Percentiles rank a stretch among this genome's conserved stretches.
Conservation (phyloP, 2,888 invertebrate genomes). For the Diadegma fenestrale region DNA sequence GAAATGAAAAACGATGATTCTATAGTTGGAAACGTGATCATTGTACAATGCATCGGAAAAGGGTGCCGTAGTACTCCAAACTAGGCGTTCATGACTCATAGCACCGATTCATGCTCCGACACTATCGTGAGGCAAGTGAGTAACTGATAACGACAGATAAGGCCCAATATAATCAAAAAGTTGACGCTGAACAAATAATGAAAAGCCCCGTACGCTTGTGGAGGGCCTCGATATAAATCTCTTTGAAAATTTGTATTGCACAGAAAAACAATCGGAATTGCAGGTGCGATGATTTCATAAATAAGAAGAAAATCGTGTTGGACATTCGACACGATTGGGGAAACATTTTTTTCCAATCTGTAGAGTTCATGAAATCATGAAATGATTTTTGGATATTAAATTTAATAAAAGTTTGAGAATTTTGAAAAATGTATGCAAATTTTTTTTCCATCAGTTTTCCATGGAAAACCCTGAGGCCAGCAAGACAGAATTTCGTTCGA, state of each 20-base stretch:
- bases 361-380: neutral
- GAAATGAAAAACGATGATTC: slow-evolving; percentile 13
- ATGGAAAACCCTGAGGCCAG: neutral
- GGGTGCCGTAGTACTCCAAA: slow-evolving; percentile 62
- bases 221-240: slow-evolving; percentile 38
- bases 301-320: neutral
- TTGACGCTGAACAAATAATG: slow-evolving; percentile 69
- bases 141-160: slow-evolving; percentile 82
- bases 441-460: neutral
- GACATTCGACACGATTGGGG: neutral
- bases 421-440: neutral
- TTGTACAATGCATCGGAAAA: slow-evolving; percentile 32
- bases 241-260: slow-evolving; percentile 10
- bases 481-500: neutral
- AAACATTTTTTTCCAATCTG: neutral
- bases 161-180: slow-evolving; percentile 70
- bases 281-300: neutral
- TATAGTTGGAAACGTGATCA: slow-evolving; percentile 36
- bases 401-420: neutral
- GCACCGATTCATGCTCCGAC: slow-evolving; percentile 72
- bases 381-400: neutral
- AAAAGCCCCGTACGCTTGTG: slow-evolving; percentile 30
- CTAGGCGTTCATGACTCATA: slow-evolving; percentile 71
- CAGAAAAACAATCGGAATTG: neutral
- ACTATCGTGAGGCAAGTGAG: slow-evolving; percentile 68